These are phyloP conservation scores for Arvicanthis niloticus DNA, from an alignment of 2,113 vertebrate genomes.

Conservation along the genomic window DNA sequence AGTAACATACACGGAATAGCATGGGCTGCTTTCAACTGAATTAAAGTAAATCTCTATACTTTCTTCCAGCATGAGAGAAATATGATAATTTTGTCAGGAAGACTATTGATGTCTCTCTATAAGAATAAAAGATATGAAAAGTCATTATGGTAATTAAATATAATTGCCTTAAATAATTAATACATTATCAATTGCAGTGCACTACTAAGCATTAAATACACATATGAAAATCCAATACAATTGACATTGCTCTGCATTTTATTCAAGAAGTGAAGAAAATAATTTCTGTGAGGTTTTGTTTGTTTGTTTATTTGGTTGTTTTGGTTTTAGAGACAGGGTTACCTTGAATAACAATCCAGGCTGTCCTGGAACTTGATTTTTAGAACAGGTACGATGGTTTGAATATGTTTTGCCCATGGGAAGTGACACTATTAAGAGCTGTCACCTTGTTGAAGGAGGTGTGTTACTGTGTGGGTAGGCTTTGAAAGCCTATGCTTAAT, in stretches of 20 bases:
- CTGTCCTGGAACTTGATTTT: background rate
- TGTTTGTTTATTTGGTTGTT: background rate
- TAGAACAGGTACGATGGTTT: background rate
- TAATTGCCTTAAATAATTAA: conserved; percentile 89
- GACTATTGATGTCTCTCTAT: conserved; percentile 76
- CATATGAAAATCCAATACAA: conserved; percentile 81
- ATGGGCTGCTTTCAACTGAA: conserved; percentile 71
- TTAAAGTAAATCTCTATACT: conserved; percentile 38
- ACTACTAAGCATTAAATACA: conserved; percentile 80
- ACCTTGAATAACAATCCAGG: background rate
- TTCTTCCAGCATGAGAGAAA: conserved; percentile 59
- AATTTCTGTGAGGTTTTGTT: conserved; percentile 47
- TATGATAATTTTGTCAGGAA: conserved; percentile 78
- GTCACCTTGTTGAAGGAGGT: no score
- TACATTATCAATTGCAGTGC: conserved; percentile 82
- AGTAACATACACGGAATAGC: conserved; percentile 40
- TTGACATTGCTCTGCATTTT: conserved; percentile 83
- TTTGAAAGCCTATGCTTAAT: no score
- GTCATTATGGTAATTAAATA: conserved; percentile 87
- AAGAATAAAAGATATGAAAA: conserved; percentile 82
- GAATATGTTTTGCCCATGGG: no score
- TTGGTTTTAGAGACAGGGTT: background rate
- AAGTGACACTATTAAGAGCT: no score
- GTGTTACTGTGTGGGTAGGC: no score
- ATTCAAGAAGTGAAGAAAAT: conserved; percentile 79